These are phyloP conservation scores for Cheilosia scutellata DNA, from an alignment of 2,888 invertebrate species.

Conservation along the genomic window DNA sequence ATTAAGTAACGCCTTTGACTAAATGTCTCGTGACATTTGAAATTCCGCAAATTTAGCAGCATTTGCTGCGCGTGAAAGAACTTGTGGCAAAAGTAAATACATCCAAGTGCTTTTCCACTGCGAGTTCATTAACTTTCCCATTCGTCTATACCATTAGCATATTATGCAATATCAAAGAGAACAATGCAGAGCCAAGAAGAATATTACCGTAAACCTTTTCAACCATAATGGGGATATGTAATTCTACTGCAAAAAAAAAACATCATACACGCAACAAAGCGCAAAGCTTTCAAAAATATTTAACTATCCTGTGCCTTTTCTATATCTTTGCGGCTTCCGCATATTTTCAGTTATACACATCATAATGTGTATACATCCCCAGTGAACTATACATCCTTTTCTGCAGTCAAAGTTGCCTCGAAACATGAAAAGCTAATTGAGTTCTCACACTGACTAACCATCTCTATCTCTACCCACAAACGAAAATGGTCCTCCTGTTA, in stretches of 20 bases:
- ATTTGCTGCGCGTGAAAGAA: too few relatives aligned
- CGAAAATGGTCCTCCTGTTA: conserved; percentile 51
- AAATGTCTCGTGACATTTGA: too few relatives aligned
- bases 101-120: background rate
- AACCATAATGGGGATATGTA: conserved; percentile 2
- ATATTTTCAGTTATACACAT: background rate
- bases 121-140: background rate
- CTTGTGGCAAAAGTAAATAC: too few relatives aligned
- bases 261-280: background rate
- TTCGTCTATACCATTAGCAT: background rate
- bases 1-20: too few relatives aligned
- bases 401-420: conserved; percentile 62
- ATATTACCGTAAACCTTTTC: conserved; percentile 14
- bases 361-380: background rate
- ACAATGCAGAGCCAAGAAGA: background rate
- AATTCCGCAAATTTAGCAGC: too few relatives aligned
- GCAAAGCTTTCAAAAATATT: conserved; percentile 33
- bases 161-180: conserved; percentile 2
- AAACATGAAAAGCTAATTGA: conserved; percentile 75
- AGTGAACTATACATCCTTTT: conserved; percentile 44
- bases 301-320: conserved; percentile 28
- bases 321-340: conserved; percentile 23
- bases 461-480: conserved; percentile 24
- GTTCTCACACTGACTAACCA: conserved; percentile 60
- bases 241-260: background rate